Conservation (phyloP, 2,113 vertebrate genomes). For the Prolemur simus region DNA sequence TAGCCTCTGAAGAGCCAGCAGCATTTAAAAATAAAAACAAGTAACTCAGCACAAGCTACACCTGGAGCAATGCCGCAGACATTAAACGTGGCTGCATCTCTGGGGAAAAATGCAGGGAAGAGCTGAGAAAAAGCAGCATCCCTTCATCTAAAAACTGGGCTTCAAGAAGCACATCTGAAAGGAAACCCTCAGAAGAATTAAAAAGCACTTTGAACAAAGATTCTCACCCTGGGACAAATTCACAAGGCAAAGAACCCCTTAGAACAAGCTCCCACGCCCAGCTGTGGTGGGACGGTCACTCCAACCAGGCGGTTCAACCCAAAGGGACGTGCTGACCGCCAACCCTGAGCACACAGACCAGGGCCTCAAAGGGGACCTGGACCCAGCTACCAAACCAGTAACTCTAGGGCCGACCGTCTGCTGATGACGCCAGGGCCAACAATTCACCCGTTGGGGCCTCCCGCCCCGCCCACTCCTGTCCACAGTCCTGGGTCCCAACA, state of each 20-base stretch:
- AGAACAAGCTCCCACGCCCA: not conserved
- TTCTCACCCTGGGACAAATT: not conserved
- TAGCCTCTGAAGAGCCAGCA: not conserved
- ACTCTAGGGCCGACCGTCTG: fast-evolving
- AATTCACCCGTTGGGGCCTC: fast-evolving
- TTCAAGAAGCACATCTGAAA: not conserved
- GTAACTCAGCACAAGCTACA: no score
- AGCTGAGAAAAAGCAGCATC: not conserved
- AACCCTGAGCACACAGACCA: not conserved
- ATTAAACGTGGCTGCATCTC: fast-evolving
- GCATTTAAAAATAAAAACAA: not conserved
- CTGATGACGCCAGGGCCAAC: not conserved
- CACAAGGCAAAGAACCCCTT: not conserved
- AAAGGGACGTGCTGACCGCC: fast-evolving
- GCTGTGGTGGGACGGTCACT: fast-evolving
- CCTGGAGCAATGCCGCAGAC: fast-evolving
- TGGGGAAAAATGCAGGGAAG: no score
- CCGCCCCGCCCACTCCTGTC: no score
- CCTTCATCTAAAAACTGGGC: not conserved
- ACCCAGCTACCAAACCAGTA: not conserved
- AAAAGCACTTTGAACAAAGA: not conserved
- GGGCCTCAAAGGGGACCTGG: no score
- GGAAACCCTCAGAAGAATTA: not conserved
- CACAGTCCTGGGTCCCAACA: fast-evolving
- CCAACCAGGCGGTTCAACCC: not conserved